Evolutionary conservation across 2,888 invertebrate genomes (phyloP).

Genomic region (Rotaria macrura): DNA sequence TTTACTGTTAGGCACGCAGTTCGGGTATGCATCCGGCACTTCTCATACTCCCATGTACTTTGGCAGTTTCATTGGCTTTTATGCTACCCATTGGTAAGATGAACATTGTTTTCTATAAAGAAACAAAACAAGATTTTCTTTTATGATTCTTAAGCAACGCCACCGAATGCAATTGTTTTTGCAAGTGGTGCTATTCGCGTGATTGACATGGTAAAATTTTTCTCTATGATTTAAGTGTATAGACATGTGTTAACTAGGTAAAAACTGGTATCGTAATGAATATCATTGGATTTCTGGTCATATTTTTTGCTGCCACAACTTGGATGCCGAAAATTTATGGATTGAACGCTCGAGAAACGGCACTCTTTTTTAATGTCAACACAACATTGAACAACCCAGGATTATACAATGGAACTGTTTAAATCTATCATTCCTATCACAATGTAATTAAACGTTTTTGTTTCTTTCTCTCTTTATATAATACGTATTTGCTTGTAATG

Average conservation of each 20-base stretch:
- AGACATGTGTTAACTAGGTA: constrained; percentile 37
- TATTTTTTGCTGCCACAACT: constrained; percentile 40
- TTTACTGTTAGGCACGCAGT: constrained; percentile 9
- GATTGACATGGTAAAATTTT: constrained; percentile 34
- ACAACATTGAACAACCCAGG: background rate
- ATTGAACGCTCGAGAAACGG: constrained; percentile 34
- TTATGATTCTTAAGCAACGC: constrained; percentile 34
- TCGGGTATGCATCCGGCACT: constrained; percentile 25
- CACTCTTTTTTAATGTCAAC: background rate
- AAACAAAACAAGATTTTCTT: background rate
- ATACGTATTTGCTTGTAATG: background rate
- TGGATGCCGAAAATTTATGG: constrained; percentile 40
- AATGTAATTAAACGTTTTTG: background rate
- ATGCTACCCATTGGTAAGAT: constrained; percentile 30
- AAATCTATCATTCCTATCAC: background rate
- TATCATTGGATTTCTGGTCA: constrained; percentile 38
- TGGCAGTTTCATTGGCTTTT: constrained; percentile 30
- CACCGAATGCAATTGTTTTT: constrained; percentile 35
- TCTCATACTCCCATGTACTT: constrained; percentile 25
- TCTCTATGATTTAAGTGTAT: background rate
- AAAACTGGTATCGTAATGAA: constrained; percentile 41
- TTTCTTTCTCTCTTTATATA: background rate
- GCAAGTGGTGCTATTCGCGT: constrained; percentile 34
- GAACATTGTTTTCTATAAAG: too few relatives aligned
- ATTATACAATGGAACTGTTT: background rate